A percentile compares a stretch with the other conserved stretches of the same genome.
phyloP scores from a whole-genome alignment of 1,140 invertebrate species.

The Zaprionus vittiger region DNA sequence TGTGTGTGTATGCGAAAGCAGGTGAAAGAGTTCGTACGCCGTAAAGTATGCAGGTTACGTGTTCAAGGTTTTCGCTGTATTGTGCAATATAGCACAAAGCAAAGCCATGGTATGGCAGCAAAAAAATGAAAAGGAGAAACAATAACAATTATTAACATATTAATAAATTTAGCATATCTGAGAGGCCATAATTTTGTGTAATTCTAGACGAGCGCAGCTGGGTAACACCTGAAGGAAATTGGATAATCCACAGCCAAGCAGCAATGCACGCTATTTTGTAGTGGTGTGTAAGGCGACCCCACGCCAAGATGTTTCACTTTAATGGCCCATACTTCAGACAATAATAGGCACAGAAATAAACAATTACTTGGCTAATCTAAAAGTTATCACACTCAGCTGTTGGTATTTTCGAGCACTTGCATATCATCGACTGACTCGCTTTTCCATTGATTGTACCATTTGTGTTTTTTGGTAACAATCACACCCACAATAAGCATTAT shows the following conservation, averaged over 20 bases:
- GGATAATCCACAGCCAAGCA: slow-evolving; percentile 48
- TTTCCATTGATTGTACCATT: slow-evolving; percentile 52
- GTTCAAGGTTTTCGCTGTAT: slow-evolving; percentile 60
- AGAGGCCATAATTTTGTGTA: slow-evolving; percentile 80
- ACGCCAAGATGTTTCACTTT: slow-evolving; percentile 16
- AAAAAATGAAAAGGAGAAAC: slow-evolving; percentile 19
- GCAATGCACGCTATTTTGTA: slow-evolving; percentile 44
- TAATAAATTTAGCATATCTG: slow-evolving; percentile 83
- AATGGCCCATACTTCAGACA: slow-evolving; percentile 42
- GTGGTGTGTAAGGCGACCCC: slow-evolving; percentile 21
- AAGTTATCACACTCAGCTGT: slow-evolving; percentile 26
- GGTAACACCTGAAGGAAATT: slow-evolving; percentile 70
- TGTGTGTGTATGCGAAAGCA: slow-evolving; percentile 27
- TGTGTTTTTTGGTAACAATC: slow-evolving; percentile 56
- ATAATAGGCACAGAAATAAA: slow-evolving; percentile 21
- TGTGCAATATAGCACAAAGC: slow-evolving; percentile 12
- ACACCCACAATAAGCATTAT: slow-evolving; percentile 38
- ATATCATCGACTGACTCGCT: slow-evolving; percentile 1
- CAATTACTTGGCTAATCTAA: background rate
- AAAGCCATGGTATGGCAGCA: slow-evolving; percentile 24
- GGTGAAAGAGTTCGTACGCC: slow-evolving; percentile 80
- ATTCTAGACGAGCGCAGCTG: slow-evolving; percentile 75
- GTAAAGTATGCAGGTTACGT: slow-evolving; percentile 78
- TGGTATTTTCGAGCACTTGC: background rate
- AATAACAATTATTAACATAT: slow-evolving; percentile 81